Percentiles rank a stretch among this genome's conserved stretches.
Conservation (phyloP, 2,797 vertebrate genomes). For the Hemitrygon akajei region DNA sequence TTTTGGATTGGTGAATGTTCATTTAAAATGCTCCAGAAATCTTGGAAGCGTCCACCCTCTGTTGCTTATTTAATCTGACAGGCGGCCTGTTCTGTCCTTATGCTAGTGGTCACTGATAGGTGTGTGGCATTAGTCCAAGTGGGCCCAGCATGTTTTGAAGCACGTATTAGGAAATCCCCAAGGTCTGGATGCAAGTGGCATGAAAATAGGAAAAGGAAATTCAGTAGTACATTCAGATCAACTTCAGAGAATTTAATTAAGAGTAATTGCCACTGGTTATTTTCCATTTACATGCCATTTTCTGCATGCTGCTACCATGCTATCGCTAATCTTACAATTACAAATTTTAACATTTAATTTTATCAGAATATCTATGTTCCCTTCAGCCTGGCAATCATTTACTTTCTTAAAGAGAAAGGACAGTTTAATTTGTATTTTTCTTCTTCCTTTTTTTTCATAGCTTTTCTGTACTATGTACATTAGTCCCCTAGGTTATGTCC, state of each 20-base stretch:
- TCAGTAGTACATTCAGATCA: constrained; percentile 18
- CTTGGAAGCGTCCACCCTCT: neutral
- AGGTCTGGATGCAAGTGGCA: constrained; percentile 28
- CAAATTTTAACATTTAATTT: constrained; percentile 24
- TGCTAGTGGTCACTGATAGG: constrained; percentile 4
- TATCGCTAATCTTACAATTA: constrained; percentile 29
- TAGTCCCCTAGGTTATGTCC: too few species aligned
- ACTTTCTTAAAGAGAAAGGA: neutral
- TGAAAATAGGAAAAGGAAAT: constrained; percentile 38
- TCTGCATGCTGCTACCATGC: constrained; percentile 11
- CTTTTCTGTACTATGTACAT: neutral
- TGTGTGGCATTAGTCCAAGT: constrained; percentile 20
- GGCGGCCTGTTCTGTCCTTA: neutral
- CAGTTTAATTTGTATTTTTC: neutral
- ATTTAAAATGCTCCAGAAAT: constrained; percentile 2
- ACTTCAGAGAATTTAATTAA: constrained; percentile 35
- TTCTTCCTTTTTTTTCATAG: neutral
- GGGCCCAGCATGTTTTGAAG: constrained; percentile 2
- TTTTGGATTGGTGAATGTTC: neutral
- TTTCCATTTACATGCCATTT: constrained; percentile 37
- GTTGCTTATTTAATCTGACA: constrained; percentile 20
- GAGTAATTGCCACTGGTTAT: constrained; percentile 37
- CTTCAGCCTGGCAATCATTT: neutral
- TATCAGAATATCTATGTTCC: constrained; percentile 17
- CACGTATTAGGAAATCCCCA: constrained; percentile 37